Conservation (phyloP, 2,888 invertebrate species). For the Phymatocera aterrima region DNA sequence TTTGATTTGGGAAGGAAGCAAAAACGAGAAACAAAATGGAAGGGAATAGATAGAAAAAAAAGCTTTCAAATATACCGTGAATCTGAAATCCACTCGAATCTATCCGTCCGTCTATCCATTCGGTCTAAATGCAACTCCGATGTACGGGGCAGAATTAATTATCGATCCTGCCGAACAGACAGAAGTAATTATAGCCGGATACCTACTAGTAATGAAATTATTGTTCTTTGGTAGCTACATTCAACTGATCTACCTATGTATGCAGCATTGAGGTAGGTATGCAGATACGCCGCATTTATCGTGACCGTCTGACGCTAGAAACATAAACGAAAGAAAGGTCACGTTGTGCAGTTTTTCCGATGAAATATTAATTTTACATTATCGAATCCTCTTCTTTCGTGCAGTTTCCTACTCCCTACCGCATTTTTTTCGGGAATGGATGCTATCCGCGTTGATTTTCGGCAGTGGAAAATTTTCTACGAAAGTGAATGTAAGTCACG, state of each 20-base stretch:
- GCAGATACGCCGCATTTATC: background rate
- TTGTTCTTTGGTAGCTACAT: slow-evolving; percentile 27
- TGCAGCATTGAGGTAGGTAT: background rate
- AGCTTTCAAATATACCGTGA: background rate
- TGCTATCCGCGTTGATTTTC: too few relatives aligned
- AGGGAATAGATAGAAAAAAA: background rate
- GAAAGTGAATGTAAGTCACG: too few relatives aligned
- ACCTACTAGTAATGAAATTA: slow-evolving; percentile 39
- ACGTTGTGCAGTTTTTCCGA: background rate
- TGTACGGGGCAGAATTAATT: slow-evolving; percentile 26
- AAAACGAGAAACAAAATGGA: too few relatives aligned
- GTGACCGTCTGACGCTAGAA: too few relatives aligned
- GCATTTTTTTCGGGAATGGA: too few relatives aligned
- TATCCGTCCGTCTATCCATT: background rate
- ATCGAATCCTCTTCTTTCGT: background rate
- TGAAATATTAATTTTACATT: background rate
- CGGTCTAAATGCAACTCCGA: background rate
- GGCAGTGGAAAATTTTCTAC: too few relatives aligned
- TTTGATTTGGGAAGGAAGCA: background rate
- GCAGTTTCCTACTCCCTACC: too few relatives aligned
- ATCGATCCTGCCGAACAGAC: slow-evolving; percentile 32
- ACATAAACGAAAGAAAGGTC: background rate
- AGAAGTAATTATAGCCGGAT: slow-evolving; percentile 41
- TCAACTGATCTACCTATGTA: background rate
- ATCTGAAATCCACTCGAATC: background rate